Percentiles rank a stretch among this genome's conserved stretches.
Conservation (phyloP, 2,888 invertebrate species). For the Heliconius ethilla region DNA sequence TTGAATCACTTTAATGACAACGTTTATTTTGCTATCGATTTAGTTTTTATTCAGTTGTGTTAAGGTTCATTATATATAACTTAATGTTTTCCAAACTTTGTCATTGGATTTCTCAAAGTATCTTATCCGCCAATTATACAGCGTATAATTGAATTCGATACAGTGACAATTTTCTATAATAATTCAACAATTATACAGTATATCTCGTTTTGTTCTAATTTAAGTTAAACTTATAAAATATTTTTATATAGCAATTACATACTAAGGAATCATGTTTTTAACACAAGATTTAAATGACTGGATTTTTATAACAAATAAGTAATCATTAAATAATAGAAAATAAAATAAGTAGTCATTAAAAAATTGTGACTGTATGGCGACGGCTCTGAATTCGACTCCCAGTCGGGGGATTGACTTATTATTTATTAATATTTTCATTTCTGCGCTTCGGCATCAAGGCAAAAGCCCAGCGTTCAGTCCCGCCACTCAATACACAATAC, state of each 20-base stretch:
- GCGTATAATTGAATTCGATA: slow-evolving; percentile 61
- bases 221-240: slow-evolving; percentile 17
- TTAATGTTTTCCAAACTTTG: slow-evolving; percentile 43
- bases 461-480: too few relatives aligned
- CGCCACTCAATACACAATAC: too few relatives aligned
- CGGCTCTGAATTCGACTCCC: too few relatives aligned
- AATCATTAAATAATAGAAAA: too few relatives aligned
- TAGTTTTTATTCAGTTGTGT: slow-evolving; percentile 25
- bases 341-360: too few relatives aligned
- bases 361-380: too few relatives aligned
- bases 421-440: too few relatives aligned
- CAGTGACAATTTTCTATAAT: slow-evolving; percentile 68
- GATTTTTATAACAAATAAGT: not conserved
- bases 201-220: slow-evolving; percentile 25
- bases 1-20: slow-evolving; percentile 49
- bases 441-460: too few relatives aligned
- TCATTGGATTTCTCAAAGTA: slow-evolving; percentile 53
- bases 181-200: slow-evolving; percentile 39
- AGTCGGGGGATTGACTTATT: too few relatives aligned
- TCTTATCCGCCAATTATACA: slow-evolving; percentile 67
- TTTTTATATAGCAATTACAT: slow-evolving; percentile 9
- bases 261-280: not conserved
- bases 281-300: not conserved
- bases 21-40: slow-evolving; percentile 27
- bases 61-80: slow-evolving; percentile 48